A percentile compares a stretch with the other conserved stretches of the same genome.
Conservation (phyloP, 2,797 vertebrate species). For the Arnoldichthys spilopterus region DNA sequence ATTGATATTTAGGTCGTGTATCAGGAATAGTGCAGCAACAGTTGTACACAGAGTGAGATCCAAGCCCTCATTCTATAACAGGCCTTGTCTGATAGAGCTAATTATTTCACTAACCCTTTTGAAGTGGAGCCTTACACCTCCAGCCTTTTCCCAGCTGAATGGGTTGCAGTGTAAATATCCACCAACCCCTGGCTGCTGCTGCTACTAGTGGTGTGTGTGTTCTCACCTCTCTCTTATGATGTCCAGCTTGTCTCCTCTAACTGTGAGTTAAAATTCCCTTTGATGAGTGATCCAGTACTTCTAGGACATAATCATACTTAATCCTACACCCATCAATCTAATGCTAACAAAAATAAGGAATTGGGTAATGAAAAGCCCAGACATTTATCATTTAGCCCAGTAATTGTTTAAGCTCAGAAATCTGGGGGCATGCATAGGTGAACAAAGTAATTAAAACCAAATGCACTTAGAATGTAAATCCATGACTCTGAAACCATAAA, state of each 20-base stretch:
- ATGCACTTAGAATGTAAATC: too few species aligned
- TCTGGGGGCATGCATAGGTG: too few species aligned
- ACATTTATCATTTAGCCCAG: too few species aligned
- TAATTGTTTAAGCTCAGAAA: too few species aligned
- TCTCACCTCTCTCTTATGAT: not conserved
- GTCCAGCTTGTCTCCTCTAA: constrained; percentile 6
- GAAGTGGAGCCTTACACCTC: constrained; percentile 51
- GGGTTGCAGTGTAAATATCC: not conserved
- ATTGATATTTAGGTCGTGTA: constrained; percentile 78
- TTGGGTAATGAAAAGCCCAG: too few species aligned
- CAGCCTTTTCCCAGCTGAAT: constrained; percentile 16
- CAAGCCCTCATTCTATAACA: constrained; percentile 55
- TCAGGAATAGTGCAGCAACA: constrained; percentile 65
- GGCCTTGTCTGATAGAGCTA: constrained; percentile 63
- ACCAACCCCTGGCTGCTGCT: not conserved
- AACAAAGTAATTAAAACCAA: too few species aligned
- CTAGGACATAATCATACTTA: not conserved
- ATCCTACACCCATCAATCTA: not conserved
- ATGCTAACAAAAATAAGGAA: too few species aligned
- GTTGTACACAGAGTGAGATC: constrained; percentile 59
- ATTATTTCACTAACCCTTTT: constrained; percentile 60
- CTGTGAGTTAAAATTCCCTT: constrained; percentile 19
- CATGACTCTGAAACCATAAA: too few species aligned
- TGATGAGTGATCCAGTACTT: not conserved
- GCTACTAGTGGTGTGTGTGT: not conserved